These are phyloP conservation scores for Peucedramus taeniatus DNA, from an alignment of 2,113 vertebrate genomes.

Conservation along the genomic window DNA sequence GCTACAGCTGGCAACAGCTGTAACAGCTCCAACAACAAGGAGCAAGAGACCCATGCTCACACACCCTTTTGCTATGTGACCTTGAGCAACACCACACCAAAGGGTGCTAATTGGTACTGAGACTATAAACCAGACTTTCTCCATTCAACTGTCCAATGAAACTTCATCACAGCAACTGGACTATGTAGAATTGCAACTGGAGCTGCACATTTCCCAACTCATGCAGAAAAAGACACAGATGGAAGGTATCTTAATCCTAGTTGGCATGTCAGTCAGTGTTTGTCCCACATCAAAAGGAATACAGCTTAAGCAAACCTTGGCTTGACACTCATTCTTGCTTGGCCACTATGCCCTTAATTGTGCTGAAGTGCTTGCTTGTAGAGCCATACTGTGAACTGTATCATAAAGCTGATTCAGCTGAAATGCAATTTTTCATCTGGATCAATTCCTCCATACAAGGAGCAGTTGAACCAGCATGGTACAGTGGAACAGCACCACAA, in stretches of 20 bases:
- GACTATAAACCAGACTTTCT: background rate
- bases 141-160: background rate
- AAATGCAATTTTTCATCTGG: background rate
- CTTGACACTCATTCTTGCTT: background rate
- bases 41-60: background rate
- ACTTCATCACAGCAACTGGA: background rate
- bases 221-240: background rate
- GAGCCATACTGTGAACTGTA: background rate
- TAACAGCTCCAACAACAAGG: too few species aligned
- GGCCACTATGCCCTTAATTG: background rate
- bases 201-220: background rate
- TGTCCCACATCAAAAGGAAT: background rate
- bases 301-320: background rate
- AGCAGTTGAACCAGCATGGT: background rate
- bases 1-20: too few species aligned
- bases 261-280: background rate
- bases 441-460: background rate
- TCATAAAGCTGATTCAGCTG: background rate
- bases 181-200: background rate
- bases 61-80: background rate
- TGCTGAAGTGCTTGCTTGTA: background rate
- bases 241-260: background rate
- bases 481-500: background rate
- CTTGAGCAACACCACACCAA: background rate
- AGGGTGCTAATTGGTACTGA: background rate